These are phyloP conservation scores for Drosophila micromelanica DNA, from an alignment of 1,140 invertebrate genomes.

Conservation along the genomic window DNA sequence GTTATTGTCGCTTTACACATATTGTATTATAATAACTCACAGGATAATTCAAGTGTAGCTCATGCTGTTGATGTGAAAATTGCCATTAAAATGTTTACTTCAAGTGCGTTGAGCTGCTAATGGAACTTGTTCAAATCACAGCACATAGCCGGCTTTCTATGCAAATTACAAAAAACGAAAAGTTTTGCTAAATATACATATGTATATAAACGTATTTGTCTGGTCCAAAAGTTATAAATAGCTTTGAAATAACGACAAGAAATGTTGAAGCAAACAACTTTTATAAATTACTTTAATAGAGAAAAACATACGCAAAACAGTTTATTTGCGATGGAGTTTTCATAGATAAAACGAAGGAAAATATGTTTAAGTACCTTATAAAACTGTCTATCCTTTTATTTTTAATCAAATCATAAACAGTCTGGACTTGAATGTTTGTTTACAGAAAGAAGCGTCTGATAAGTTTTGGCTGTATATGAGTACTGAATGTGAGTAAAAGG, in stretches of 20 bases:
- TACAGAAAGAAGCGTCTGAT: not conserved
- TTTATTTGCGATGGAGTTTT: slow-evolving; percentile 1
- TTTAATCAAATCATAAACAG: slow-evolving; percentile 4
- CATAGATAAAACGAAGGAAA: not conserved
- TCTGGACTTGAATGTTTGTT: slow-evolving; percentile 1
- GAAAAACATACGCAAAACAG: not conserved
- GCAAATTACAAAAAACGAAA: slow-evolving; percentile 30
- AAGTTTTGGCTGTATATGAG: no score
- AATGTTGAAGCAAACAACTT: slow-evolving; percentile 6
- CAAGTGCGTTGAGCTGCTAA: slow-evolving; percentile 22
- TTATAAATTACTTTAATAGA: slow-evolving; percentile 2
- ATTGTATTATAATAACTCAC: slow-evolving; percentile 71
- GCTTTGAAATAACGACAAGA: not conserved
- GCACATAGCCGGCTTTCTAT: slow-evolving; percentile 25
- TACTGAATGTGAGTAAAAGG: no score
- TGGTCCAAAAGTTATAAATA: slow-evolving; percentile 5
- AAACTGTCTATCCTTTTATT: not conserved
- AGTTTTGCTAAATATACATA: slow-evolving; percentile 1
- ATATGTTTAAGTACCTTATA: slow-evolving; percentile 1
- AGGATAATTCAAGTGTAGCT: slow-evolving; percentile 52
- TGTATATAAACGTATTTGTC: not conserved
- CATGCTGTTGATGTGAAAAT: slow-evolving; percentile 54
- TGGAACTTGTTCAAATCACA: slow-evolving; percentile 22
- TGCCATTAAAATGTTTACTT: slow-evolving; percentile 66
- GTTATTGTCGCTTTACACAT: slow-evolving; percentile 28